These are phyloP conservation scores for Nudaria mundana DNA, from an alignment of 2,888 invertebrate genomes.

Conservation along the genomic window DNA sequence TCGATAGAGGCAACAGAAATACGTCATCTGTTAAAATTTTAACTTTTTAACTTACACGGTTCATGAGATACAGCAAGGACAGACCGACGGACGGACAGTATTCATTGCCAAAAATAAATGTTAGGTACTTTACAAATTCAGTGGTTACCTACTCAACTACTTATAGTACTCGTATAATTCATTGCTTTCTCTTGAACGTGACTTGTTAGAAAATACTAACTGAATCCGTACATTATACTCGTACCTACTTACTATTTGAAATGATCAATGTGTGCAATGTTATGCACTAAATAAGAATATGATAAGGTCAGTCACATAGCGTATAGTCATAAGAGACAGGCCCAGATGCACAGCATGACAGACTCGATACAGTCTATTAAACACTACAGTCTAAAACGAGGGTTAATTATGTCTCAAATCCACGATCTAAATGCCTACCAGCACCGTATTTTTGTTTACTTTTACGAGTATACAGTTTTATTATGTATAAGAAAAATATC, in stretches of 20 bases:
- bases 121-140: too few relatives aligned
- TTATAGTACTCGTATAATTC: not conserved
- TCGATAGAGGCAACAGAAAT: too few relatives aligned
- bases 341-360: slow-evolving; percentile 24
- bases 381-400: slow-evolving; percentile 14
- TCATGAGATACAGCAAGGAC: too few relatives aligned
- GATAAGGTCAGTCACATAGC: slow-evolving; percentile 30
- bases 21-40: too few relatives aligned
- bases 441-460: too few relatives aligned
- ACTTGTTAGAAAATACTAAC: not conserved
- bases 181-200: slow-evolving; percentile 1
- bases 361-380: slow-evolving; percentile 47
- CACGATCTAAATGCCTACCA: not conserved
- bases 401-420: slow-evolving; percentile 5
- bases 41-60: too few relatives aligned
- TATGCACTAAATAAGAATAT: slow-evolving; percentile 41
- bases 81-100: too few relatives aligned
- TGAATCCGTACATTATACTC: slow-evolving; percentile 7
- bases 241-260: not conserved
- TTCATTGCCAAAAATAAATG: too few relatives aligned
- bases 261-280: slow-evolving; percentile 15
- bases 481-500: too few relatives aligned
- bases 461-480: too few relatives aligned
- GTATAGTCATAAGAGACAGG: not conserved
- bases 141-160: too few relatives aligned